These are phyloP conservation scores for Archips crataeganus DNA, from an alignment of 2,888 invertebrate genomes.

Conservation along the genomic window DNA sequence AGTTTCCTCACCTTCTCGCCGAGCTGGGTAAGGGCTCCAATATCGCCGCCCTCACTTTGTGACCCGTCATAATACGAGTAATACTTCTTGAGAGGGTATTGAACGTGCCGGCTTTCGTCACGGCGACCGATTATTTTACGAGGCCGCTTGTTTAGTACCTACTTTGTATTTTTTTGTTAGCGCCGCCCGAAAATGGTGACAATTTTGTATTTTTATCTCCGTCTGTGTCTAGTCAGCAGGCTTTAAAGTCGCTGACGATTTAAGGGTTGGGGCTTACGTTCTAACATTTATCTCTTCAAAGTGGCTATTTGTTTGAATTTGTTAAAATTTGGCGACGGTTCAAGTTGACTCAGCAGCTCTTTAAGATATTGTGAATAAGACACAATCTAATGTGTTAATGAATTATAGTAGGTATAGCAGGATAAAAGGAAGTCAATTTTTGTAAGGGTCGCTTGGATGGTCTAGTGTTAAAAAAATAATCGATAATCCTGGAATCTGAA, in stretches of 20 bases:
- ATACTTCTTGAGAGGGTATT: conserved; percentile 84
- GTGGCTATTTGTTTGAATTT: background rate
- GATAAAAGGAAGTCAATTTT: too few relatives aligned
- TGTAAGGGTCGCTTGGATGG: too few relatives aligned
- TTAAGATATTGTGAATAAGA: too few relatives aligned
- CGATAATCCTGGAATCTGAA: too few relatives aligned
- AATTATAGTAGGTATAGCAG: too few relatives aligned
- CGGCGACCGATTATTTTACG: conserved; percentile 74
- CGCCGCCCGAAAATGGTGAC: conserved; percentile 47
- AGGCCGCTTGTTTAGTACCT: conserved; percentile 54
- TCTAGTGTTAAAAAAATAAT: too few relatives aligned
- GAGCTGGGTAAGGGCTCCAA: conserved; percentile 79
- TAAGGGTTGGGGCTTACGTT: conserved; percentile 2
- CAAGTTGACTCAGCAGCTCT: background rate
- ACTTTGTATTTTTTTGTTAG: conserved; percentile 48
- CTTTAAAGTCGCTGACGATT: conserved; percentile 14
- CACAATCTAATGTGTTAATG: too few relatives aligned
- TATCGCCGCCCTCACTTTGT: conserved; percentile 83
- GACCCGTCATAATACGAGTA: conserved; percentile 83
- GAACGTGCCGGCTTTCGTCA: conserved; percentile 65
- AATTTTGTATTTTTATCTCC: conserved; percentile 27
- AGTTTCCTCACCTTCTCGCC: conserved; percentile 83
- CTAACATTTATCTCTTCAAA: background rate
- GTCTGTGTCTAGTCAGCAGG: conserved; percentile 16
- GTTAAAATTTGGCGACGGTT: background rate